These are phyloP conservation scores for Stegana nigrithorax DNA, from an alignment of 2,888 invertebrate species.

Conservation along the genomic window DNA sequence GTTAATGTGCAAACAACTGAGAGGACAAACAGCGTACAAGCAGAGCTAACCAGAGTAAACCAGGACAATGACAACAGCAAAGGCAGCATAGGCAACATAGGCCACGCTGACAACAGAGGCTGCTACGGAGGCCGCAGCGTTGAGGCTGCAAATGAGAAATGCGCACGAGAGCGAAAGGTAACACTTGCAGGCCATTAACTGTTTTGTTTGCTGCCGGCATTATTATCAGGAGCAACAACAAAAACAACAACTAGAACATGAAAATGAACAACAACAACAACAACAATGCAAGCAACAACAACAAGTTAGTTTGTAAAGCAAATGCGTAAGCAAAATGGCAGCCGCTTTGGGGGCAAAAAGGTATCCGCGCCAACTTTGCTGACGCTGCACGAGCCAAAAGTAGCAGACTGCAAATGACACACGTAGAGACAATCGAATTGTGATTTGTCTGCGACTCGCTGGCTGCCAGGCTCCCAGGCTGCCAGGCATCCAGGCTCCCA, in stretches of 20 bases:
- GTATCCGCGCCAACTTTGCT: neutral
- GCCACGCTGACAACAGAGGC: neutral
- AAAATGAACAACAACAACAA: neutral
- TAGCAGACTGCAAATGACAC: conserved; percentile 54
- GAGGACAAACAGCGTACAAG: too few relatives aligned
- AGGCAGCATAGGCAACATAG: too few relatives aligned
- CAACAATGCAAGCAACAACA: neutral
- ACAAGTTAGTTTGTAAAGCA: too few relatives aligned
- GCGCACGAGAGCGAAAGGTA: neutral
- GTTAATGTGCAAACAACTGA: conserved; percentile 2
- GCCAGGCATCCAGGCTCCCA: too few relatives aligned
- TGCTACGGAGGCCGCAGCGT: neutral
- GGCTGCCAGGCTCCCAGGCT: too few relatives aligned
- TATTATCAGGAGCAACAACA: too few relatives aligned
- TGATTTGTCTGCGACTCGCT: conserved; percentile 53
- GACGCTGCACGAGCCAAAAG: neutral
- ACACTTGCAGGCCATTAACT: conserved; percentile 41
- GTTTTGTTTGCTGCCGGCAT: conserved; percentile 27
- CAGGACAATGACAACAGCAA: too few relatives aligned
- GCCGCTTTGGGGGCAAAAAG: too few relatives aligned
- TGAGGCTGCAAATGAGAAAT: neutral
- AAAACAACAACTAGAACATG: too few relatives aligned
- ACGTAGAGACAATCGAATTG: conserved; percentile 59
- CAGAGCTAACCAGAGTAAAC: too few relatives aligned
- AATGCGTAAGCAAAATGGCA: too few relatives aligned